These are phyloP conservation scores for Bathynomus jamesi DNA, from an alignment of 1,140 invertebrate species.

Conservation along the genomic window DNA sequence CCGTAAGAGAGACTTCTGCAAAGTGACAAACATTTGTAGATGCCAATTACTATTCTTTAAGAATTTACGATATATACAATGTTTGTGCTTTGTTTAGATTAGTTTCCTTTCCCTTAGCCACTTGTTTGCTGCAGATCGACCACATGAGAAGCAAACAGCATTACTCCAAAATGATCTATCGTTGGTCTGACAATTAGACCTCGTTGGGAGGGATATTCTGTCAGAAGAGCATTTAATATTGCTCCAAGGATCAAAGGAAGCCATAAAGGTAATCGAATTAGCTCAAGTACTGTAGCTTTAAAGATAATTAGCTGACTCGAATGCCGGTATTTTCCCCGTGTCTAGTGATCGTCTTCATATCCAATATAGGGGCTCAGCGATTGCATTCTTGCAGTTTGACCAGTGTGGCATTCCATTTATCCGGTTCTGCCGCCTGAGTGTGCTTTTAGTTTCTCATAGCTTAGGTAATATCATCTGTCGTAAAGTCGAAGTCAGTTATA, in stretches of 20 bases:
- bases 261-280: neutral
- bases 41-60: no score
- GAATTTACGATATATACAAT: neutral
- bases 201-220: neutral
- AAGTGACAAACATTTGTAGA: no score
- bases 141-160: neutral
- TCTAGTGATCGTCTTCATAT: neutral
- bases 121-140: neutral
- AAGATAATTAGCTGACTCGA: neutral
- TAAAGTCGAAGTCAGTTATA: no score
- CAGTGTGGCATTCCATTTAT: no score
- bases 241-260: neutral
- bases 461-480: no score
- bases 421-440: no score
- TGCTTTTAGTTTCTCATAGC: no score
- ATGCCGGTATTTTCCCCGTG: neutral
- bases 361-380: neutral
- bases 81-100: neutral
- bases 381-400: neutral
- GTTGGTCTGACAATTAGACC: neutral
- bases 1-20: no score
- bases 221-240: neutral
- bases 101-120: neutral
- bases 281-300: neutral
- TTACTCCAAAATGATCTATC: neutral